Conservation (phyloP, 2,888 invertebrate genomes). For the Gonocerus acuteangulatus region DNA sequence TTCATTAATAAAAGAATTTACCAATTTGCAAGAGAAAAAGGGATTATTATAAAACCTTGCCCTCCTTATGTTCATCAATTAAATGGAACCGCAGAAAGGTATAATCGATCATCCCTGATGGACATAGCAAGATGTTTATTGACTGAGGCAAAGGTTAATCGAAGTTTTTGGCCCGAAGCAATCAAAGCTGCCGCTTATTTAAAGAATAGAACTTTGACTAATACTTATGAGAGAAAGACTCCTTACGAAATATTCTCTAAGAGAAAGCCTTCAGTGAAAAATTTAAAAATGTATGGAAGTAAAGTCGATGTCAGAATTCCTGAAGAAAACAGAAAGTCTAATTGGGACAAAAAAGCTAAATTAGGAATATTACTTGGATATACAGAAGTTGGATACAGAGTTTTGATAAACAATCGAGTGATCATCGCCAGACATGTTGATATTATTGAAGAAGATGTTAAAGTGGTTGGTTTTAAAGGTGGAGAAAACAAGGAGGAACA, state of each 20-base stretch:
- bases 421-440: too few species aligned
- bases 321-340: too few species aligned
- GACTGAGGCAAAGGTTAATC: too few species aligned
- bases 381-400: too few species aligned
- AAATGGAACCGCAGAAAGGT: constrained; percentile 8
- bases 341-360: not conserved
- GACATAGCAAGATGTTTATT: constrained; percentile 12
- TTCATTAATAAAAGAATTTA: not conserved
- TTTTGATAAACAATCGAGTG: too few species aligned
- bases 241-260: constrained; percentile 2
- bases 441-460: too few species aligned
- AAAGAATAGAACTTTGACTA: constrained; percentile 7
- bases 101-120: too few species aligned
- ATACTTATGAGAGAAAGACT: not conserved
- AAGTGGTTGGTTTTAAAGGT: too few species aligned
- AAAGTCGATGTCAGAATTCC: too few species aligned
- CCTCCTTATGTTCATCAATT: constrained; percentile 20
- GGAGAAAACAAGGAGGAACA: too few species aligned
- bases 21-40: not conserved
- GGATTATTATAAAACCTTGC: not conserved
- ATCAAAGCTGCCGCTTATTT: constrained; percentile 9
- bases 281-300: constrained; percentile 6
- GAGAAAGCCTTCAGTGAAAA: not conserved
- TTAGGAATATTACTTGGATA: too few species aligned
- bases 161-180: constrained; percentile 5